Base-by-base conservation (phyloP, 2,888 invertebrate species). In the Agapetus fuscipes region DNA sequence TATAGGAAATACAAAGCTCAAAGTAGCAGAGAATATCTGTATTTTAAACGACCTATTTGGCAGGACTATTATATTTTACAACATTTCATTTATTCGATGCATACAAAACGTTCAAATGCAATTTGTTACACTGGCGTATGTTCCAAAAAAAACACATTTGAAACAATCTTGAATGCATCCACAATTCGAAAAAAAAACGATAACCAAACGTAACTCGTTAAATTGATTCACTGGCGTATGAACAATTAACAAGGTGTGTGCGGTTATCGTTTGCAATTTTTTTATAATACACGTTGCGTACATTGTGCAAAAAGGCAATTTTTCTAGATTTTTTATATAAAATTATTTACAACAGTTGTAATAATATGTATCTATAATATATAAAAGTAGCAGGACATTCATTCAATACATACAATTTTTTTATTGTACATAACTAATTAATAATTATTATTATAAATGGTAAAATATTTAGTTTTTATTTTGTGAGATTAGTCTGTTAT, bases 401-500 rank as follows among this genome's bases (percentile, higher is more conserved):
- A n/a, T n/a, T n/a, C n/a, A n/a, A n/a, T n/a, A n/a, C n/a, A n/a
- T n/a, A n/a, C n/a, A n/a, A n/a, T n/a, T n/a, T n/a, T n/a, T n/a
- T n/a, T n/a, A n/a, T n/a, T n/a, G n/a, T n/a, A n/a, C n/a, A n/a
- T n/a, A n/a, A n/a, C n/a, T n/a, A n/a, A n/a, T n/a, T n/a, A n/a
- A n/a, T n/a, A n/a, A n/a, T n/a, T n/a, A n/a, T n/a, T n/a, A n/a
- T n/a, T n/a, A n/a, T n/a, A n/a, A n/a, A 6, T 20, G 20, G 20
- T 20, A 20, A 20, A 20, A 20, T 20, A 20, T 20, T 20, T 20
- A 20, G 20, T 20, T 20, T 20, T 20, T 32, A 32, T 32, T 32
- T 32, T 32, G 32, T 32, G 32, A 32, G 17, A 32, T 32, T 32
- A 32, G 32, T 32, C 13, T 11, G 32, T 32, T 32, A 32, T 20